These are phyloP conservation scores for Beris chalybata DNA, from an alignment of 2,888 invertebrate species.

Conservation along the genomic window DNA sequence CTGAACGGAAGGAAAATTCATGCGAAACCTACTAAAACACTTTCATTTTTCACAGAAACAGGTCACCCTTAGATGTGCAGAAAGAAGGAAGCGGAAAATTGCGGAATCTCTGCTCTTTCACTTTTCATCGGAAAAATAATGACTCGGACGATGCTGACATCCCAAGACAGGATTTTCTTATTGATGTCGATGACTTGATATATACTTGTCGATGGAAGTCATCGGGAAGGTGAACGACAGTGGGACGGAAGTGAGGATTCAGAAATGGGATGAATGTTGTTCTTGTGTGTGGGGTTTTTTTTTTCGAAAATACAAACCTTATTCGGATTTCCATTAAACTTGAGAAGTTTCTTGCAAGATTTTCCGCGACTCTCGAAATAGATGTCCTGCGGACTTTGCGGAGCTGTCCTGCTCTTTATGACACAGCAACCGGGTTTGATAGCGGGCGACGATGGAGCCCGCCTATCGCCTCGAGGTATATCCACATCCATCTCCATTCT, in stretches of 20 bases:
- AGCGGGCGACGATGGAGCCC: constrained; percentile 50
- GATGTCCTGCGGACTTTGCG: constrained; percentile 62
- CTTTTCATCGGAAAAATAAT: constrained; percentile 15
- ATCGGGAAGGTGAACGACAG: background rate
- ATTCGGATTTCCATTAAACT: constrained; percentile 80
- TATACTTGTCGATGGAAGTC: background rate
- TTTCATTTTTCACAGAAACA: too few relatives aligned
- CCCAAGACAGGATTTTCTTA: constrained; percentile 2
- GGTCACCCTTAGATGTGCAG: too few relatives aligned
- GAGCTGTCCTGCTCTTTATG: constrained; percentile 42
- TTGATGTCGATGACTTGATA: constrained; percentile 23
- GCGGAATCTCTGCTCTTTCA: background rate
- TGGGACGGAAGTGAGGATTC: background rate
- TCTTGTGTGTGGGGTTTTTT: background rate
- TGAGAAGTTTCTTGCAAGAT: constrained; percentile 78
- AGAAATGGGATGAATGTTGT: background rate
- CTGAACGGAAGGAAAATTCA: too few relatives aligned
- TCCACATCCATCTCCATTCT: constrained; percentile 56
- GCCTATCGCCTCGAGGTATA: constrained; percentile 48
- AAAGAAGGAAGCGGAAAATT: too few relatives aligned
- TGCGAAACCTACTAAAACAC: too few relatives aligned
- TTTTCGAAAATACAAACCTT: constrained; percentile 61
- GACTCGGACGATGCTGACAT: constrained; percentile 2
- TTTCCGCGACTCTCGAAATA: constrained; percentile 79
- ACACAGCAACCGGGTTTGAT: constrained; percentile 44